Conservation (phyloP, 2,113 vertebrate genomes). For the Gambusia affinis region DNA sequence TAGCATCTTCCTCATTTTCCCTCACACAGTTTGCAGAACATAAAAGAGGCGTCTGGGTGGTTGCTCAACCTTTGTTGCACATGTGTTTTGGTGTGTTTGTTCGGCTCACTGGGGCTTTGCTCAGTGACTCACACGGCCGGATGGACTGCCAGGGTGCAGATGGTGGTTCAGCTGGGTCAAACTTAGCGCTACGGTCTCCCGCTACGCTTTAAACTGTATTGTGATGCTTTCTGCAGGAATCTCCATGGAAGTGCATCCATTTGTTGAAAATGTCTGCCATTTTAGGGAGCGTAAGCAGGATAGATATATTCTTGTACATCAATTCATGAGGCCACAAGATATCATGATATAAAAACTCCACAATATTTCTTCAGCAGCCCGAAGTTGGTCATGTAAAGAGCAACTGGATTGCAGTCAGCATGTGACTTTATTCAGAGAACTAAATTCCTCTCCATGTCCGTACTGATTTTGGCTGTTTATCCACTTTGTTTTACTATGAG, state of each 20-base stretch:
- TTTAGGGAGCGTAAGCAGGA: neutral
- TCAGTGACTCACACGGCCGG: conserved; percentile 50
- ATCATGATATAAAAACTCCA: neutral
- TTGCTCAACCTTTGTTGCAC: conserved; percentile 17
- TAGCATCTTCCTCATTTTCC: conserved; percentile 76
- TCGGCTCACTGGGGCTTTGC: conserved; percentile 44
- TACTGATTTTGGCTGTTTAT: neutral
- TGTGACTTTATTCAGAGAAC: neutral
- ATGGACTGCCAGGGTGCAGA: conserved; percentile 42
- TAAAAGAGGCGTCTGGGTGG: conserved; percentile 45
- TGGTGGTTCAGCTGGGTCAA: conserved; percentile 30
- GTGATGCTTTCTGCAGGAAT: neutral
- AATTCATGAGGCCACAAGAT: neutral
- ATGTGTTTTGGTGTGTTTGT: conserved; percentile 45
- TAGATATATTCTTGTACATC: neutral
- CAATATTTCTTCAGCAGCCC: neutral
- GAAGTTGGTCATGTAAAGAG: neutral
- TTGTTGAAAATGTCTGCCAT: neutral
- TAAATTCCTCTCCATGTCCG: neutral
- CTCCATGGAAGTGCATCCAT: neutral
- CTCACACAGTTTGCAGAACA: conserved; percentile 51
- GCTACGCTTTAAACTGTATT: conserved; percentile 13
- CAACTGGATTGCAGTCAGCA: neutral
- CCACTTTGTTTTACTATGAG: neutral
- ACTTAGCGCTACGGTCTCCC: conserved; percentile 6